Base-by-base conservation (phyloP, 2,113 vertebrate species). In the Cnemophilus loriae region DNA sequence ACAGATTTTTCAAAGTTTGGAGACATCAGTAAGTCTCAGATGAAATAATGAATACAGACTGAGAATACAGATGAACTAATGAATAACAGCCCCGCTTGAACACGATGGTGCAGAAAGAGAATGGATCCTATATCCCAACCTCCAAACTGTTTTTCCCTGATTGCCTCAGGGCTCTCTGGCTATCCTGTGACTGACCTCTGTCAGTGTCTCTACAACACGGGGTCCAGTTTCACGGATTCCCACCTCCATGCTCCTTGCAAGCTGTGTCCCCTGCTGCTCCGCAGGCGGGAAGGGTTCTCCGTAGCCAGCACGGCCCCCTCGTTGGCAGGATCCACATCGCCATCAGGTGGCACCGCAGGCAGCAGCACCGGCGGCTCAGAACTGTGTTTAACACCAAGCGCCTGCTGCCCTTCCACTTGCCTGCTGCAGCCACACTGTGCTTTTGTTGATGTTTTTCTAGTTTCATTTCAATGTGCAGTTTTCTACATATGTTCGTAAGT, bases 321-420 rank as follows among this genome's bases (percentile, higher is more conserved):
- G 3, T 19, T 17, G 50, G 28, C 46, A 2, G 24, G 14, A 15
- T 3, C 33, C 63, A 63, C 27, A 57, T 74, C 85, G 47, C 95
- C 84, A 73, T 61, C 96, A 92, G 86, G 11, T 35, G 74, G 90
- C 50, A 82, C 30, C 30, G 9, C 95, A 87, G 76, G 88, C 85
- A 68, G 65, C 63, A 22, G 13, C 53, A 4, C 27, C 22, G 1
- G 1, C 56, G 4, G 46, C 59, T 73, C 57, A 1, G 35, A 19
- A 0, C 41, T 5, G 2, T 4, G 27, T 9, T 19, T 7, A 12
- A 12, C 50, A 7, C 20, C 28, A 6, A 7, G 52, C 8, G 11
- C 26, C 39, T 78, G 35, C 52, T 47, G 18, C 26, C 28, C 14
- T 3, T 26, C 61, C 42, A 5, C 33, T 11, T 18, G 22, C 19